Evolutionary conservation across 64 coral and sea anemone species (phyloP), one percentile per base, ranked within the genome.

Genomic region (Trachythela sp.): DNA sequence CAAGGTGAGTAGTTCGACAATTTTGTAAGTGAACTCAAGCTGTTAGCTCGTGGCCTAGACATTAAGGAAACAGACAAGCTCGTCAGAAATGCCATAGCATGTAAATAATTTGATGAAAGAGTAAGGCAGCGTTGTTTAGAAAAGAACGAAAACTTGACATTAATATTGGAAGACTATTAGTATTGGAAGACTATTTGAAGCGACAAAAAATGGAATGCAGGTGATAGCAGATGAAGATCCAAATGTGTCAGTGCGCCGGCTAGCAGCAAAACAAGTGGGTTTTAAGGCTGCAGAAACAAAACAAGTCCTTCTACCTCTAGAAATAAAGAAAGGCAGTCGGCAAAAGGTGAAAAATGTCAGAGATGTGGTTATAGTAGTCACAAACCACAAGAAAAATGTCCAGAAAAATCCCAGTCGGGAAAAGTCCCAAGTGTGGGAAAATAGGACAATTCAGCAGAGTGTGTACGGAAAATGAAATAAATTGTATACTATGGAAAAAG

Each of bases 1-100:
- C 50, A 4, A 36, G 84, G 87, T n/a, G 87, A 89, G 50, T 84
- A 58, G 0, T 89, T 90, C 45, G 67, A 89, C 22, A n/a, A 38
- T 39, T 93, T 93, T 83, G 83, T n/a, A 20, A 86, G 87, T 26
- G 88, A 90, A 24, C 27, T 88, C 0, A 92, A 88, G 33, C 75
- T 92, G n/a, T 51, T 92, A 36, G 86, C 86, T 5, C 54, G 85
- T 58, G 91, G 89, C 2, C 39, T 91, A 35, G 84, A 49, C 22
- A 54, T 91, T 22, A 84, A 14, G 30, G 91, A 88, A 18, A 49
- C 75, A 26, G 88, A 93, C 18, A 90, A 90, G 32, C 26, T 76
- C 9, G 85, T 85, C 39, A 30, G 92, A 10, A 93, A 93, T 89
- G 87, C 87, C 2, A 93, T 89, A 6, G 92, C 83, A 22, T 92